Base-by-base conservation (phyloP, 2,113 vertebrate genomes). In the Erinaceus europaeus region DNA sequence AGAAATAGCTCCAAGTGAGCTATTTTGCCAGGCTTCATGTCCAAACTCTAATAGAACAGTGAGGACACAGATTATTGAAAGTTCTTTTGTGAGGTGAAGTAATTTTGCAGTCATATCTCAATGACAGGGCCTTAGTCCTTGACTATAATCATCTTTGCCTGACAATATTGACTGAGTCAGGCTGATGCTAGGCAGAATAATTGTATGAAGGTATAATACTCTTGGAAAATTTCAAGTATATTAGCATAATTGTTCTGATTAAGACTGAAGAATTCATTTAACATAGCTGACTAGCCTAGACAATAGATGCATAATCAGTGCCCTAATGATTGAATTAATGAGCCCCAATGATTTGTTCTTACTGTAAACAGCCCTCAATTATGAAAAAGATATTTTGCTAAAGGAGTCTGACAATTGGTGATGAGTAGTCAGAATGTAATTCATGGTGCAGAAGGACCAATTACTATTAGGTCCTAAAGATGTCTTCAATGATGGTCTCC, bases 211-310 rank as follows among this genome's bases (percentile, higher is more conserved):
- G 90, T 93, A 65, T 67, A 91, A 91, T 77, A 50, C 71, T 75
- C 64, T 90, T 65, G 34, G 84, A 73, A 86, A 91, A 46, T 84
- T 85, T 79, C 90, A 94, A 78, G 79, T 68, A 53, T 61, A 77
- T 90, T 93, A 90, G 77, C 85, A 84, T 95, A 95, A 93, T 93
- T 95, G 81, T 48, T 90, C 53, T 93, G 75, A 93, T 90, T 84
- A 91, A 86, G 85, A 91, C 80, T 90, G 90, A 92, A 84, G 91
- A 91, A 72, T 62, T 90, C 94, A 94, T 61, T 92, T 90, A 90
- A 92, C 81, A 61, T 84, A 86, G 75, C 46, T 94, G 84, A 89
- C 92, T 91, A 73, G 71, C 73, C 55, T 67, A 93, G 85, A 94
- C 87, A 94, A 89, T 93, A 84, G 74, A 92, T 91, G 44, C 52